Evolutionary conservation across 1,140 invertebrate species (phyloP), one percentile per base, ranked within the genome.

Genomic region (Sycophaga agraensis): DNA sequence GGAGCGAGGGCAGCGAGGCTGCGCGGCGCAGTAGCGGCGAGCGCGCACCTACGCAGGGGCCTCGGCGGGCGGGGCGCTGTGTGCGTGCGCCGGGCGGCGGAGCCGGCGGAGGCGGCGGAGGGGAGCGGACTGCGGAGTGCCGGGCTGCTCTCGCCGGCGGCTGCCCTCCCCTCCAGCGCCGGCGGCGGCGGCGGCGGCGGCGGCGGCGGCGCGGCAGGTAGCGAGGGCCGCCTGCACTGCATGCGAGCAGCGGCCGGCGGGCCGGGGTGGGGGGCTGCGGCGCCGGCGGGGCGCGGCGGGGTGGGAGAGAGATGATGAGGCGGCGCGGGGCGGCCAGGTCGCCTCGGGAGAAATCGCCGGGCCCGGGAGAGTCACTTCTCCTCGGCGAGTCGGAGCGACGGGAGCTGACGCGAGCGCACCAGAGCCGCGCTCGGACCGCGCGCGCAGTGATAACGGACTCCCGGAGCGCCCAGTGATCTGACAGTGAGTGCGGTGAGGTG

Each of bases 361-460:
- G n/a, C 39, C 37, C 35, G 35, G 28, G 55, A 21, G 28, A 37
- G 49, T 51, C 50, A 61, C 59, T 61, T 61, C 59, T 54, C 50
- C 42, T 21, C 59, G 50, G 59, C 34, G 43, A 61, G 59, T 31
- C 51, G 50, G 40, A 31, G 26, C 50, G 56, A 50, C 56, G 46
- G 50, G 56, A 59, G 11, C 53, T 22, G 14, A 14, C 28, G 28
- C 28, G 50, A n/a, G 26, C 37, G 21, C 9, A 16, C 4, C 9
- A n/a, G 19, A 6, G n/a, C 2, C 16, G 2, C 4, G 14, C 55
- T 12, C 12, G 14, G n/a, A n/a, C n/a, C 28, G n/a, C 7, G 11
- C 22, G n/a, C 40, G 11, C 22, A 46, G 19, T 39, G 19, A 24
- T 12, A 26, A 14, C 21, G 7, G 46, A 26, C 46, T 11, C 21